Base-by-base conservation (phyloP, 2,113 vertebrate species). In the Dicaeum eximium region DNA sequence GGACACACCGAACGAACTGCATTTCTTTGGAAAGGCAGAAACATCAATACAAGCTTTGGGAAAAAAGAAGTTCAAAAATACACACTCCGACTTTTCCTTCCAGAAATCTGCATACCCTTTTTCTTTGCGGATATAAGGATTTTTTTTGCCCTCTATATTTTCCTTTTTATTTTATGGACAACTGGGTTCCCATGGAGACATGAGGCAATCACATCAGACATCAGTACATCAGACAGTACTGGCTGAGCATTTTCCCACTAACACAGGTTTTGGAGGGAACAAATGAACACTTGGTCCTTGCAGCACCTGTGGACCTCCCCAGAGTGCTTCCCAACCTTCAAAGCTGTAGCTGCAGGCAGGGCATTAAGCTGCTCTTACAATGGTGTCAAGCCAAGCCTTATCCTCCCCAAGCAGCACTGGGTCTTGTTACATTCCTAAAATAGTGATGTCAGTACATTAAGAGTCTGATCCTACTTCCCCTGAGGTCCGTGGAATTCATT, bases 101-200 rank as follows among this genome's bases (percentile, higher is more conserved):
- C 45, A 88, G 48, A 89, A 79, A 67, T 18, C 6, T 30, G 28
- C 11, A 24, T 13, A 83, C 23, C 5, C 6, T 14, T 81, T 62
- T 83, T 20, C 18, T 56, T 38, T 42, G 25, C 18, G 47, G 35
- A 66, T 23, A 9, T 7, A 64, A 7, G 6, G 10, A 8, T 6
- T 8, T 30, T 51, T 28, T 44, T 33, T 6, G 1, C 2, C 9
- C 7, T 5, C 3, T 19, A 2, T 9, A 33, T 21, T 60, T 40
- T 73, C 8, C 5, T 60, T 81, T 72, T 44, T 71, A 9, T 37
- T 72, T 83, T 60, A 53, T 23, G 9, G 72, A 53, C 33, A 57
- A 30, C 18, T 33, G 21, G 6, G 25, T 56, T 94, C 27, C 42
- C 35, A 65, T 16, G 47, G n/a, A 82, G 67, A 44, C 30, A 60